Conservation (phyloP, 2,113 vertebrate genomes). For the Hipposideros armiger region DNA sequence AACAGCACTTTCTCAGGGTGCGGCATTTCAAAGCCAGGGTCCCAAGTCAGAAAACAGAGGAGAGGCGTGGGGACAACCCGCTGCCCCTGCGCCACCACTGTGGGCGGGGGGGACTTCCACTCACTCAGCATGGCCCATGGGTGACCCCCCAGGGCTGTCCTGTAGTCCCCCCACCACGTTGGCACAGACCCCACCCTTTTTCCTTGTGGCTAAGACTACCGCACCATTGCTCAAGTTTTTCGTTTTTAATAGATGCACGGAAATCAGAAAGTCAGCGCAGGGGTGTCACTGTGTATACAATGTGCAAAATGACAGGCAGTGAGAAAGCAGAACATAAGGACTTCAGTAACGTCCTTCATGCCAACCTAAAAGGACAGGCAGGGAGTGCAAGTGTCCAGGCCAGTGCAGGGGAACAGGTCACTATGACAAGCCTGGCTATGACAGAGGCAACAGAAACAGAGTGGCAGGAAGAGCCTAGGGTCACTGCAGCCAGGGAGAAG, state of each 20-base stretch:
- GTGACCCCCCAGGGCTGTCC: neutral
- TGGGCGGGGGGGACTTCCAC: neutral
- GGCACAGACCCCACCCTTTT: neutral
- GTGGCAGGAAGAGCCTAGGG: neutral
- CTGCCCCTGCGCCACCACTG: accelerated
- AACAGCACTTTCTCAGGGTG: neutral
- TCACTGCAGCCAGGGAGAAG: neutral
- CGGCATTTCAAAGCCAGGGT: neutral
- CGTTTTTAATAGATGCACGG: neutral
- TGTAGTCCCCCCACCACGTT: no score
- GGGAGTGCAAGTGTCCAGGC: accelerated
- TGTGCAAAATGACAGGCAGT: neutral
- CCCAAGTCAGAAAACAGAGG: neutral
- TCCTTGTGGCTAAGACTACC: neutral
- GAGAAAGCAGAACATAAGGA: neutral
- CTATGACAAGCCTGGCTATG: neutral
- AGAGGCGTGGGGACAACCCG: no score
- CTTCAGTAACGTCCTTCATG: neutral
- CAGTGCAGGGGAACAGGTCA: neutral
- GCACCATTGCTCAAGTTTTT: accelerated
- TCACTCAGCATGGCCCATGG: neutral
- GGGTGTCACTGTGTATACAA: accelerated
- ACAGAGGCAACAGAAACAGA: neutral
- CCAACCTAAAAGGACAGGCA: no score
- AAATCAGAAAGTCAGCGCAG: neutral